phyloP scores from a whole-genome alignment of 2,113 vertebrate genomes.

The Oryzias woworae region DNA sequence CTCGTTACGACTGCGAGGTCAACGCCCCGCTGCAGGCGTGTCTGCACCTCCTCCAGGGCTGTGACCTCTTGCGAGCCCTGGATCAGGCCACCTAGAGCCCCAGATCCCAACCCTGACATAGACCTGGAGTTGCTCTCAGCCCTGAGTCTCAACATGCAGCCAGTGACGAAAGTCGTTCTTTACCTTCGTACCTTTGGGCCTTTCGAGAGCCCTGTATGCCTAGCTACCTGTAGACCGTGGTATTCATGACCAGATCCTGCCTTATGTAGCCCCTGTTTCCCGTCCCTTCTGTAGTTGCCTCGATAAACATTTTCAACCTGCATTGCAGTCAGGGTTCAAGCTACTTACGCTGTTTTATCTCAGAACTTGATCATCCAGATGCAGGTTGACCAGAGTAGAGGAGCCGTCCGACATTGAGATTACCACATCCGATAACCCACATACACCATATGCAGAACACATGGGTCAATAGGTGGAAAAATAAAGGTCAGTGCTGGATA shows the following conservation, averaged over 20 bases:
- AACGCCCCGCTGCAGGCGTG: slow-evolving; percentile 90
- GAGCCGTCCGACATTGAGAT: slow-evolving; percentile 6
- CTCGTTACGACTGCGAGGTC: slow-evolving; percentile 97
- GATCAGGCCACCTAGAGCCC: slow-evolving; percentile 88
- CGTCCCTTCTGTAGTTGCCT: slow-evolving; percentile 6
- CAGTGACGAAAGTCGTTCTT: slow-evolving; percentile 27
- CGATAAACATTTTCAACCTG: slow-evolving; percentile 13
- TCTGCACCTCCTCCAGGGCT: slow-evolving; percentile 92
- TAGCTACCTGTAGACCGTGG: slow-evolving; percentile 31
- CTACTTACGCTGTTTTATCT: slow-evolving; percentile 1
- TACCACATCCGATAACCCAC: background rate
- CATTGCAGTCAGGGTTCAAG: slow-evolving; percentile 25
- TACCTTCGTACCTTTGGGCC: slow-evolving; percentile 25
- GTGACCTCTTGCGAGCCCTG: slow-evolving; percentile 91
- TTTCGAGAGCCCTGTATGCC: slow-evolving; percentile 22
- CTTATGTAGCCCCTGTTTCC: slow-evolving; percentile 9
- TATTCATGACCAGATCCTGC: slow-evolving; percentile 41
- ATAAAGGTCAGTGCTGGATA: slow-evolving; percentile 8
- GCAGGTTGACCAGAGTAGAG: slow-evolving; percentile 13
- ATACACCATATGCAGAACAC: background rate
- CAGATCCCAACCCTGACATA: background rate
- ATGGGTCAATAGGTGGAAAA: background rate
- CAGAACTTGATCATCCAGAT: background rate
- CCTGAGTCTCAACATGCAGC: slow-evolving; percentile 23
- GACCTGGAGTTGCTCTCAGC: slow-evolving; percentile 22